phyloP scores from a whole-genome alignment of 2,888 invertebrate genomes.

The Andrena haemorrhoa region DNA sequence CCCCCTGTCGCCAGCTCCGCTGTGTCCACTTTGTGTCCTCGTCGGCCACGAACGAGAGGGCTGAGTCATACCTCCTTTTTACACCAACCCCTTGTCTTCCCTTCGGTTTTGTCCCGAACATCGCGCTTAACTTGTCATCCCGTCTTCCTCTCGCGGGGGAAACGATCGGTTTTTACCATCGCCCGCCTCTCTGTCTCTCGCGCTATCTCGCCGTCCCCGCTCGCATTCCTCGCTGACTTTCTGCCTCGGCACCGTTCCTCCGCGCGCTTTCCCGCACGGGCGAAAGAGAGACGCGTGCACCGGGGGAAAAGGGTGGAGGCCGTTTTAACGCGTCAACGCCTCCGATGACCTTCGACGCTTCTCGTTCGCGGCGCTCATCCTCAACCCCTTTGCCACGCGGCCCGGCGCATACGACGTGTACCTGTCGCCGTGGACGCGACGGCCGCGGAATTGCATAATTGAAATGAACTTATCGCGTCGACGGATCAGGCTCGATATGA shows the following conservation, averaged over 20 bases:
- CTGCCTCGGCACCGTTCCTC: conserved; percentile 1
- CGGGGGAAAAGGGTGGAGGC: conserved; percentile 27
- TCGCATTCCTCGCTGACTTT: conserved; percentile 25
- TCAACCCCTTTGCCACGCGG: neutral
- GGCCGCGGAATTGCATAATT: conserved; percentile 28
- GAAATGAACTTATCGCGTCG: conserved; percentile 29
- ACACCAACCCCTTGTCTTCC: conserved; percentile 23
- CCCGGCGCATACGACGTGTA: conserved; percentile 16
- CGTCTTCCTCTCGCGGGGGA: conserved; percentile 61
- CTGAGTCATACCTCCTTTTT: conserved; percentile 62
- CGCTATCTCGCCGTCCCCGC: conserved; percentile 18
- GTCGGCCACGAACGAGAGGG: conserved; percentile 48
- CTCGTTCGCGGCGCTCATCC: conserved; percentile 16
- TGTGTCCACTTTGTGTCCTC: conserved; percentile 41
- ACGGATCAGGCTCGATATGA: conserved; percentile 26
- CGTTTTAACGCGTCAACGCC: conserved; percentile 72
- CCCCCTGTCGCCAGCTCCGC: conserved; percentile 18
- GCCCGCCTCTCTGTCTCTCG: conserved; percentile 38
- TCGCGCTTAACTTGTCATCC: conserved; percentile 62
- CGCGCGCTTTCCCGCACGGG: neutral
- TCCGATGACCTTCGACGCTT: conserved; percentile 53
- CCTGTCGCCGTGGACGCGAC: neutral
- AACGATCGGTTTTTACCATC: conserved; percentile 73
- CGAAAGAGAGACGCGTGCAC: conserved; percentile 20
- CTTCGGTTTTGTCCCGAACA: conserved; percentile 35